Evolutionary conservation across 2,888 invertebrate species (phyloP), one percentile per base, ranked within the genome.

Genomic region (Conchocele bisecta): DNA sequence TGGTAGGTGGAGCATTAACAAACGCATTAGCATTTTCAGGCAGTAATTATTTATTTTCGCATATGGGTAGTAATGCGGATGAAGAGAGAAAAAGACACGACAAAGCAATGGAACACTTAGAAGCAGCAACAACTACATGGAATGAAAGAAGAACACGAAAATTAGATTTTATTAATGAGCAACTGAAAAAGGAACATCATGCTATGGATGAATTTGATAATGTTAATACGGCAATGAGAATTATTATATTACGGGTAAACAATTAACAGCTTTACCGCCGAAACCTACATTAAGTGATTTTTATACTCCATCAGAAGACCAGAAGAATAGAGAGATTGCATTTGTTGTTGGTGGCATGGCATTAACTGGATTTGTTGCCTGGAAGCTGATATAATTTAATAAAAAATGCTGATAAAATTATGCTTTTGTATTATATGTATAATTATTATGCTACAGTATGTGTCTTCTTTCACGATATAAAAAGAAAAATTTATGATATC

Each of bases 81-180:
- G 66, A 61, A 58, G 59, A 70, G 42, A 33, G 66, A 26, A 50
- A 64, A 60, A 41, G 68, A 51, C 73, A 74, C 51, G 73, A 74
- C 22, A 74, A 69, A 53, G 65, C 69, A 57, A 41, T 69, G n/a
- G 69, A 69, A 74, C 60, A 74, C 44, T 58, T 68, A 57, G 48
- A 65, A 64, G 53, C 67, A 33, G 66, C 66, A 33, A 46, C 58
- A 46, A 56, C 22, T 42, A 53, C 42, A 22, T 67, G 67, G 66
- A 44, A n/a, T 53, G 41, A 57, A 70, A 53, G 67, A 60, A 42
- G 66, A 59, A 72, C 66, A 31, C 56, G 70, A 41, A 44, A 61
- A 33, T 57, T 60, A 28, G 69, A 70, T 54, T 74, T 56, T 42
- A 66, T 69, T 17, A 74, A 66, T 64, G 57, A 71, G 37, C 63